phyloP scores from a whole-genome alignment of 2,888 invertebrate species.

The Drosophila macrothrix region DNA sequence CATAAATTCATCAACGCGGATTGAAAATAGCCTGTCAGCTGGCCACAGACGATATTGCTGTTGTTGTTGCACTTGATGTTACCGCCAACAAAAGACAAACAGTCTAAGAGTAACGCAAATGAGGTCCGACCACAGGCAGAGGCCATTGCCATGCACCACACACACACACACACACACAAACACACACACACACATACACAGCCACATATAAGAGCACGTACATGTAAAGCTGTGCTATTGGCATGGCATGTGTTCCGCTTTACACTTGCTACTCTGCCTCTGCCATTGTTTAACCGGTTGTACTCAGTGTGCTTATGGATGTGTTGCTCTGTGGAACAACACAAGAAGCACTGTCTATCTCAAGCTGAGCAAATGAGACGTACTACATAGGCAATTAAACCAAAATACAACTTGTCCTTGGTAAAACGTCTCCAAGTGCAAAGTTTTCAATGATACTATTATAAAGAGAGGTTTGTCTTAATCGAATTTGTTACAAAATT shows the following conservation, averaged over 20 bases:
- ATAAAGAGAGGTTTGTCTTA: neutral
- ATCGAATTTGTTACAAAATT: neutral
- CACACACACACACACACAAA: conserved; percentile 12
- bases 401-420: neutral
- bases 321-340: neutral
- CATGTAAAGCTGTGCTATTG: conserved; percentile 17
- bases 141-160: conserved; percentile 55
- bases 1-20: conserved; percentile 75
- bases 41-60: conserved; percentile 10
- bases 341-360: neutral
- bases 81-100: conserved; percentile 72
- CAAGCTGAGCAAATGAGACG: conserved; percentile 1
- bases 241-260: conserved; percentile 28
- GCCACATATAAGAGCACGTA: neutral
- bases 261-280: conserved; percentile 12
- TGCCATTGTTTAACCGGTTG: conserved; percentile 3
- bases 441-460: neutral
- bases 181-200: conserved; percentile 4
- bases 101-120: conserved; percentile 67
- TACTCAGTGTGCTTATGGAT: conserved; percentile 4
- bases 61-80: neutral
- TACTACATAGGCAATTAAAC: neutral
- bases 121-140: conserved; percentile 50
- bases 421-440: neutral
- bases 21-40: conserved; percentile 69